Evolutionary conservation across 2,888 invertebrate genomes (phyloP).

Genomic region (Mythimna loreyi): DNA sequence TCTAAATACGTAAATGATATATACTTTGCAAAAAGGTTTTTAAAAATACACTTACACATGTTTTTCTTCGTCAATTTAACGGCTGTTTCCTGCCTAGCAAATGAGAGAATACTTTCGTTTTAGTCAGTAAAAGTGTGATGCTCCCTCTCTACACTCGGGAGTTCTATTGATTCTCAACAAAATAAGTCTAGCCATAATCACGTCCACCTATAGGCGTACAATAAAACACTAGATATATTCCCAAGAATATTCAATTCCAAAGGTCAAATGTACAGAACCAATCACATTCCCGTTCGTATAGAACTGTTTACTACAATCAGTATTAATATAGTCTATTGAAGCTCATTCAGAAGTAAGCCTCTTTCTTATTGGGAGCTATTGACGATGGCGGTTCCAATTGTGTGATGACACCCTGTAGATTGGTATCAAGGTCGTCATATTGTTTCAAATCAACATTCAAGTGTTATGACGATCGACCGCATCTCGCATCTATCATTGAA

Average conservation of each 20-base stretch:
- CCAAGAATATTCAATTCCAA: constrained; percentile 11
- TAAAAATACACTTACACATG: no score
- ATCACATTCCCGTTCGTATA: constrained; percentile 25
- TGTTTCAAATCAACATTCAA: constrained; percentile 66
- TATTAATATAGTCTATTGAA: constrained; percentile 42
- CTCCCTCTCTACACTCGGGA: no score
- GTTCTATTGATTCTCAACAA: no score
- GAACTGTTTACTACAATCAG: constrained; percentile 41
- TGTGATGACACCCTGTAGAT: constrained; percentile 65
- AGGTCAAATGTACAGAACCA: constrained; percentile 29
- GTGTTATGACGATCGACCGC: constrained; percentile 53
- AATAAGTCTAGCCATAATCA: not conserved
- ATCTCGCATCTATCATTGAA: constrained; percentile 52
- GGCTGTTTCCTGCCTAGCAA: no score
- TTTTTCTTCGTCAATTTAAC: no score
- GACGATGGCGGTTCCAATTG: constrained; percentile 64
- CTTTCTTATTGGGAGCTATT: constrained; percentile 64
- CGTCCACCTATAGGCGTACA: constrained; percentile 12
- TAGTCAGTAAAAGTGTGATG: no score
- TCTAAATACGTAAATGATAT: no score
- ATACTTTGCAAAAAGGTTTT: no score
- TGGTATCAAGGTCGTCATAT: constrained; percentile 77
- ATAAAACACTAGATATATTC: constrained; percentile 1
- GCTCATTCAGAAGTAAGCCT: constrained; percentile 52
- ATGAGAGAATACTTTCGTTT: no score